These are phyloP conservation scores for Lydus trimaculatus DNA, from an alignment of 2,888 invertebrate genomes.

Conservation along the genomic window DNA sequence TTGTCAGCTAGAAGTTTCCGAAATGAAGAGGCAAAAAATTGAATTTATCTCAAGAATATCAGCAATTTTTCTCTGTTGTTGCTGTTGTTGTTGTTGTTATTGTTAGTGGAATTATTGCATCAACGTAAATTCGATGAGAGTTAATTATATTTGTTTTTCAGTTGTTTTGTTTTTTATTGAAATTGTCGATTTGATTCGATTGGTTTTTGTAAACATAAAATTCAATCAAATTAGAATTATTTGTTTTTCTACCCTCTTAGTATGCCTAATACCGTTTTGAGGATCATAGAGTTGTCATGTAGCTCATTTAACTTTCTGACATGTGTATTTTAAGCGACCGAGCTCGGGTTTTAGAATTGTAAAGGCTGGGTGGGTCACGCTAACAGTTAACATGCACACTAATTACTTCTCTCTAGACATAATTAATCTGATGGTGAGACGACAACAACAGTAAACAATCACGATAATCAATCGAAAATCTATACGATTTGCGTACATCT, in stretches of 20 bases:
- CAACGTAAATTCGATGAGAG: too few species aligned
- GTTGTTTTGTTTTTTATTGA: neutral
- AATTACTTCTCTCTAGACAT: conserved; percentile 49
- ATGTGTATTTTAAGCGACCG: conserved; percentile 47
- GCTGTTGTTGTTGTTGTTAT: too few species aligned
- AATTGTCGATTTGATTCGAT: too few species aligned
- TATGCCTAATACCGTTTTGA: neutral
- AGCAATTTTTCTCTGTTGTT: neutral
- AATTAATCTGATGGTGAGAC: conserved; percentile 47
- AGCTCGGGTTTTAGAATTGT: conserved; percentile 36
- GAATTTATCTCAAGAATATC: neutral
- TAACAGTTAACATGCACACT: conserved; percentile 49
- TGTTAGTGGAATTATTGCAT: too few species aligned
- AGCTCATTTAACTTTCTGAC: conserved; percentile 51
- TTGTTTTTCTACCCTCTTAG: neutral
- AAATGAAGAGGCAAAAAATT: neutral
- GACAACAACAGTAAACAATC: conserved; percentile 29
- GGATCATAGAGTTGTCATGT: conserved; percentile 49
- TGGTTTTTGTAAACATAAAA: neutral
- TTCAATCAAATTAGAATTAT: neutral
- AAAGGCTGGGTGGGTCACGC: conserved; percentile 47
- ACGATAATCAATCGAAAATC: conserved; percentile 28
- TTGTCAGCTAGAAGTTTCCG: neutral
- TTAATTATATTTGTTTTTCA: neutral
- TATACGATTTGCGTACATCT: conserved; percentile 20